Evolutionary conservation across 53 echinoderm and acorn worm genomes (phyloP).

Genomic region (Astropecten irregularis): DNA sequence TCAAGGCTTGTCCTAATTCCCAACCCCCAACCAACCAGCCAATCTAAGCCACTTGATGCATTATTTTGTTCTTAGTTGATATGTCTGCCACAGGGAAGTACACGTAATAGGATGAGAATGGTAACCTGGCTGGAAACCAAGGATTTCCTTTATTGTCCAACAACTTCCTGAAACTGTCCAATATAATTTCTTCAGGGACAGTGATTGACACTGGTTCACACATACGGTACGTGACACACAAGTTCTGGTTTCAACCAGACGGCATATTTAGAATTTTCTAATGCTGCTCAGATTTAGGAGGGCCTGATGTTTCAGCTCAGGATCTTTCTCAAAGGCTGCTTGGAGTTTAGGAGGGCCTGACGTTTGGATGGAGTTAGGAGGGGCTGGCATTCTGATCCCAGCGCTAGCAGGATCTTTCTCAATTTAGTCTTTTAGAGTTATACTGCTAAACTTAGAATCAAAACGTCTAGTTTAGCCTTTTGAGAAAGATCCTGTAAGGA

Average conservation of each 20-base stretch:
- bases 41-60: background rate
- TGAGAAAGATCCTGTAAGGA: no score
- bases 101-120: background rate
- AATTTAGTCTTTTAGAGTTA: no score
- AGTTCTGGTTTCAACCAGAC: background rate
- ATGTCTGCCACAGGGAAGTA: background rate
- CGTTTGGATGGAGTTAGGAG: no score
- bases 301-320: background rate
- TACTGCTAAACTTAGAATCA: no score
- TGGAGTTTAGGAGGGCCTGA: background rate
- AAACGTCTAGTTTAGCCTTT: no score
- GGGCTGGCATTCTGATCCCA: no score
- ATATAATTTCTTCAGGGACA: background rate
- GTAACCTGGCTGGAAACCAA: background rate
- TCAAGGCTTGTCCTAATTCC: background rate
- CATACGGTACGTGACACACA: background rate
- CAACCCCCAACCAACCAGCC: background rate
- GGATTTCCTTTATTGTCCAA: slow-evolving; percentile 31
- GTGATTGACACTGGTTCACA: background rate
- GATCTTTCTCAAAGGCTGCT: background rate
- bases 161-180: background rate
- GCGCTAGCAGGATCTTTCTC: no score
- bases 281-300: no score
- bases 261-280: background rate
- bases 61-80: background rate